Evolutionary conservation across 2,113 vertebrate genomes (phyloP).

Genomic region (Tursiops truncatus): DNA sequence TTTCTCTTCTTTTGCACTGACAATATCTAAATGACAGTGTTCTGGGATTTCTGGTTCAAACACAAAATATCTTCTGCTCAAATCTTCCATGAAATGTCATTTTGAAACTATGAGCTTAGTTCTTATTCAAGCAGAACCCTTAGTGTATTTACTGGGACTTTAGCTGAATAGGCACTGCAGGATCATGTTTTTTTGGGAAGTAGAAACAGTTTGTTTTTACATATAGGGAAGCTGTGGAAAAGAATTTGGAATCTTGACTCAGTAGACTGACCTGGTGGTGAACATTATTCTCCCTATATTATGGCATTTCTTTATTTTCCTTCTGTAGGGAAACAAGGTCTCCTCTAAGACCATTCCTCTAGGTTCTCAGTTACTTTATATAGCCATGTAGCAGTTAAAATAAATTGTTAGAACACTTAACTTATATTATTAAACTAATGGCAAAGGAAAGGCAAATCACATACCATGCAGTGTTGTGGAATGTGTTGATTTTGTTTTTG

Average conservation of each 20-base stretch:
- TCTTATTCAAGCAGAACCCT: constrained; percentile 55
- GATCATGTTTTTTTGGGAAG: constrained; percentile 39
- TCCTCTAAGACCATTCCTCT: neutral
- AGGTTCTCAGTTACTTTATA: neutral
- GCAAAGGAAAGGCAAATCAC: neutral
- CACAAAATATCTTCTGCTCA: constrained; percentile 45
- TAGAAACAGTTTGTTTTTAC: neutral
- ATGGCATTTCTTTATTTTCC: neutral
- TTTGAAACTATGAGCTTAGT: constrained; percentile 41
- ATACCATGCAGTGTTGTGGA: neutral
- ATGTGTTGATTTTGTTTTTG: neutral
- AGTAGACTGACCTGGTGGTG: neutral
- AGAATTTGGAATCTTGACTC: neutral
- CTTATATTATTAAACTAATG: neutral
- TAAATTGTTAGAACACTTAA: neutral
- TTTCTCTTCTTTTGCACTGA: neutral
- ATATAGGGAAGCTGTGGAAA: neutral
- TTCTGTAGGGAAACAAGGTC: neutral
- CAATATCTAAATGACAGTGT: neutral
- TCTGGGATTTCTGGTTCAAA: constrained; percentile 53
- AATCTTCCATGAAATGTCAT: constrained; percentile 71
- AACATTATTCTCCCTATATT: neutral
- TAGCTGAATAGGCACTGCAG: neutral
- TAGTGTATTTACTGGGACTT: constrained; percentile 20
- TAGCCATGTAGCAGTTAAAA: neutral